phyloP scores from a whole-genome alignment of 2,113 vertebrate species.

The Nyctereutes procyonoides region DNA sequence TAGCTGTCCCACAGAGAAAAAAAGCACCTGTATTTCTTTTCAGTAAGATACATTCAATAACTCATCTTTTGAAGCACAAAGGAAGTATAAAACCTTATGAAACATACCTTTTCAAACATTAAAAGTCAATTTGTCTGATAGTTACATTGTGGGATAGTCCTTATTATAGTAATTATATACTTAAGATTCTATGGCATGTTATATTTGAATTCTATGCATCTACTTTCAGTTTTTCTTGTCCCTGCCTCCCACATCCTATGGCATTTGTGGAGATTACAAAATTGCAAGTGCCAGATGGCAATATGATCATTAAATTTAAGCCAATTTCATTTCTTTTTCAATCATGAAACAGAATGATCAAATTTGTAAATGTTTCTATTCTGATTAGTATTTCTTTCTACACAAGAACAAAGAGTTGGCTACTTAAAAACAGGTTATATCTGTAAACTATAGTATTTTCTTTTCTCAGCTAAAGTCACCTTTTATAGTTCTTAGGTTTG shows the following conservation, averaged over 20 bases:
- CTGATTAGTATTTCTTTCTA: background rate
- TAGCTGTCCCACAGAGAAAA: background rate
- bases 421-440: background rate
- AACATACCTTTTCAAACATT: constrained; percentile 18
- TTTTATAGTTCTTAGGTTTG: background rate
- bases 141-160: background rate
- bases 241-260: background rate
- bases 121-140: constrained; percentile 48
- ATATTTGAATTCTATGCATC: constrained; percentile 28
- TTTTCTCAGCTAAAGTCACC: background rate
- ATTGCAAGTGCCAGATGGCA: constrained; percentile 66
- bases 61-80: background rate
- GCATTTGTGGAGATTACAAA: constrained; percentile 67
- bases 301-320: constrained; percentile 62
- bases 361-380: constrained; percentile 42
- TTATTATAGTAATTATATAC: constrained; percentile 16
- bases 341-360: constrained; percentile 58
- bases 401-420: background rate
- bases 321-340: constrained; percentile 28
- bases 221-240: constrained; percentile 35
- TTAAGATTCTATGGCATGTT: background rate
- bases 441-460: background rate
- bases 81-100: background rate
- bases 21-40: background rate
- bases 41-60: background rate